Evolutionary conservation across 1,140 invertebrate species (phyloP).

Genomic region (Drosophila trapezifrons): DNA sequence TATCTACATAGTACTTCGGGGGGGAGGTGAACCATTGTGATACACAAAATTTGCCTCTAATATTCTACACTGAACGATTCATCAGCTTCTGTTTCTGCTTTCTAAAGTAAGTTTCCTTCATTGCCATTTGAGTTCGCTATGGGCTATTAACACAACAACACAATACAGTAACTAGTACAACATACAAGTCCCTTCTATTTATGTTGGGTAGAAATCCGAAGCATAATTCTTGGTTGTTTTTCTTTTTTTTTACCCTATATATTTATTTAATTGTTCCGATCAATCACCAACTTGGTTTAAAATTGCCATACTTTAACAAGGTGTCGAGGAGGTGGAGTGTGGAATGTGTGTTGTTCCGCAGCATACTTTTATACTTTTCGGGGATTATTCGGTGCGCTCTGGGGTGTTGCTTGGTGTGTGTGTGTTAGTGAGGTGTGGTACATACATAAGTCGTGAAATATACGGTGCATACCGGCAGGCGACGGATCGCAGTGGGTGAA

Average conservation of each 20-base stretch:
- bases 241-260: constrained; percentile 19
- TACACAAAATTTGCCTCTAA: constrained; percentile 28
- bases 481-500: constrained; percentile 9
- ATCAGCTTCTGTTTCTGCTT: neutral
- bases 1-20: constrained; percentile 38
- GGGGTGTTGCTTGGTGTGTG: constrained; percentile 1
- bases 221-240: constrained; percentile 19
- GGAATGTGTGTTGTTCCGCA: constrained; percentile 1
- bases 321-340: constrained; percentile 6
- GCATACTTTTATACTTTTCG: constrained; percentile 33
- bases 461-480: constrained; percentile 32
- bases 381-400: constrained; percentile 12
- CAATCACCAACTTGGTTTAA: constrained; percentile 29
- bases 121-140: constrained; percentile 50
- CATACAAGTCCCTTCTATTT: constrained; percentile 39
- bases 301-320: constrained; percentile 47
- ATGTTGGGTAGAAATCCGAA: constrained; percentile 25
- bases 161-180: constrained; percentile 35
- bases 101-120: constrained; percentile 55
- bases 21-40: constrained; percentile 31
- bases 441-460: constrained; percentile 24
- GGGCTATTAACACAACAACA: constrained; percentile 33
- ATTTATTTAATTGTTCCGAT: constrained; percentile 30
- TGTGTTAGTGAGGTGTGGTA: constrained; percentile 12
- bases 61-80: constrained; percentile 15